Base-by-base conservation (phyloP, 1,140 invertebrate species). In the Oscheius sp. region DNA sequence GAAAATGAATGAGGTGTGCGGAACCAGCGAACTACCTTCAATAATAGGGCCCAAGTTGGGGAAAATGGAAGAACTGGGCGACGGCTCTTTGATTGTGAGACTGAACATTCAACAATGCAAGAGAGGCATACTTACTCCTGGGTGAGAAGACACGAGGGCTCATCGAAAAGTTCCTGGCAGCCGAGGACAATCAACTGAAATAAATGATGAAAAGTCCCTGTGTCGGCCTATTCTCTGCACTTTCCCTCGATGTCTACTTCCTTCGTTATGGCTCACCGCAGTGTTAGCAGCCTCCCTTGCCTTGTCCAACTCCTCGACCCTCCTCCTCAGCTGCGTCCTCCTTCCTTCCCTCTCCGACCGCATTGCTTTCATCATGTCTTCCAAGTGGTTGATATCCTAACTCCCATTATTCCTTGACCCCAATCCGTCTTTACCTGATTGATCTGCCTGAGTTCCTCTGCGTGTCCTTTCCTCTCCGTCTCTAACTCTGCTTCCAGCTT, bases 351-450 rank as follows among this genome's bases (percentile, higher is more conserved):
- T 7, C 34, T 74, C 63, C n/a, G 64, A 35, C 32, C 46, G 42
- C 23, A 69, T 28, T 32, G 46, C 62, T 42, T 78, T 78, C 23
- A 80, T 36, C 10, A 78, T 69, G 45, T 78, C 77, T 28, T 78
- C 77, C 59, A 78, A 69, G 36, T 76, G 38, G 58, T 78, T 78
- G 42, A 78, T 78, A 46, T 78, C 77, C 71, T 74, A 64, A 18
- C 36, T 34, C 15, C 18, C 15, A 0, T 26, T 42, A 10, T 34
- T 64, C 32, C 15, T 29, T n/a, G 15, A 46, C 15, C 32, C 28
- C n/a, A 13, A 3, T 62, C 23, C 4, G 55, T 15, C 0, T 70
- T 74, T 10, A 74, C 73, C 55, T 78, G 77, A 74, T 78, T 78
- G 52, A 78, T 78, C 32, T 69, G 73, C 36, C 77, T 64, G 64